Percentiles rank a stretch among this genome's conserved stretches.
phyloP scores from a whole-genome alignment of 2,113 vertebrate species.

The Gambusia affinis region DNA sequence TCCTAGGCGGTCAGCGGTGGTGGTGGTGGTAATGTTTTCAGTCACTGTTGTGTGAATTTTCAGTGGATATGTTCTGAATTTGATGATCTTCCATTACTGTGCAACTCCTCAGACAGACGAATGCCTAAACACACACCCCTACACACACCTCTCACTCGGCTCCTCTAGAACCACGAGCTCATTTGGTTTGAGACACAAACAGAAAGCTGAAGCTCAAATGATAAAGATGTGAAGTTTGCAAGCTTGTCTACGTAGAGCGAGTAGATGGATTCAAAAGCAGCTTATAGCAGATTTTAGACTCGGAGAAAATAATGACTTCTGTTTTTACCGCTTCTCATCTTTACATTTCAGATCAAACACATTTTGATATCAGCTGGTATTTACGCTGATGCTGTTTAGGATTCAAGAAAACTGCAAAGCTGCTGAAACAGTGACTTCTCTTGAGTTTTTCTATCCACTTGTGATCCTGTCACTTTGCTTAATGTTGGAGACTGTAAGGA shows the following conservation, averaged over 20 bases:
- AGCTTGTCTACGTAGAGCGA: neutral
- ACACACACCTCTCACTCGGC: neutral
- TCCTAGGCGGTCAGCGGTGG: neutral
- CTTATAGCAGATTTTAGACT: too few relatives aligned
- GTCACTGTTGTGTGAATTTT: neutral
- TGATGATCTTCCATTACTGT: neutral
- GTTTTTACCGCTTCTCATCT: too few relatives aligned
- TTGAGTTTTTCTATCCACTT: too few relatives aligned
- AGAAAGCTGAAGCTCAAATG: neutral
- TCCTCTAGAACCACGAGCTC: neutral
- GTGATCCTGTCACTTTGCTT: too few relatives aligned
- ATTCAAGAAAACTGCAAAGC: too few relatives aligned
- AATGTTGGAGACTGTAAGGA: too few relatives aligned
- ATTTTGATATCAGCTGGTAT: too few relatives aligned
- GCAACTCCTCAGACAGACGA: neutral
- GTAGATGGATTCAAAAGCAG: neutral
- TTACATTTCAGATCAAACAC: too few relatives aligned
- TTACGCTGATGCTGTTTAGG: too few relatives aligned
- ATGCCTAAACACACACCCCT: neutral
- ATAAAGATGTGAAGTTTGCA: neutral
- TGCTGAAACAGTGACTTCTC: too few relatives aligned
- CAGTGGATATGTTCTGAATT: neutral
- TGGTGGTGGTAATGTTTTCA: slow-evolving; percentile 5
- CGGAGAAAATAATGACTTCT: too few relatives aligned
- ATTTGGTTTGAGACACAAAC: neutral